These are phyloP conservation scores for Panthera uncia DNA, from an alignment of 2,113 vertebrate species.

Conservation along the genomic window DNA sequence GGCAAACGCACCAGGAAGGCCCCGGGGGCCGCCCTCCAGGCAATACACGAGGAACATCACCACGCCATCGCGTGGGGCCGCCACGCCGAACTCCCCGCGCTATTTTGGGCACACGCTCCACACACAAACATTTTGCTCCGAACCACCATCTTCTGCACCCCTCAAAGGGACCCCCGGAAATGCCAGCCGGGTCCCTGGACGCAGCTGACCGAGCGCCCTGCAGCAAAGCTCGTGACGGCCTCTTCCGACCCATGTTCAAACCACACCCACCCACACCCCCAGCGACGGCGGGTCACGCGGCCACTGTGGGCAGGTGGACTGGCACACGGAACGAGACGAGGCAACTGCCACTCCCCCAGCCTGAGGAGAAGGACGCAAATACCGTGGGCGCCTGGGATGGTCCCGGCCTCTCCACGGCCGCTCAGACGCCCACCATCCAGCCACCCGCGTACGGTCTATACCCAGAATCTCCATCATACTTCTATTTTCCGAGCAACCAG, in stretches of 20 bases:
- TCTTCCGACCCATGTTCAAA: background rate
- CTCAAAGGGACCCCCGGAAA: background rate
- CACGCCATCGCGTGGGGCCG: background rate
- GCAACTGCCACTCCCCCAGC: fast-evolving
- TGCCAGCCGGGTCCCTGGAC: fast-evolving
- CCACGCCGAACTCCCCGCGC: background rate
- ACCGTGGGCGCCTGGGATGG: too few species aligned
- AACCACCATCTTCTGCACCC: fast-evolving
- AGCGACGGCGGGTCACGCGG: fast-evolving
- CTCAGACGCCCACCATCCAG: background rate
- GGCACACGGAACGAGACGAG: background rate
- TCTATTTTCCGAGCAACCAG: background rate
- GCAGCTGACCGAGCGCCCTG: background rate
- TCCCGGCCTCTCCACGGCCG: background rate
- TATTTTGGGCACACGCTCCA: fast-evolving
- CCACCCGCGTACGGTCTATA: fast-evolving
- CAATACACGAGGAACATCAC: background rate
- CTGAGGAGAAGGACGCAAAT: background rate
- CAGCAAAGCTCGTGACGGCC: background rate
- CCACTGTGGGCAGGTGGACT: fast-evolving
- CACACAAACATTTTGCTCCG: background rate
- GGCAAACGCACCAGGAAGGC: fast-evolving
- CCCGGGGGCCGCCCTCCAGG: background rate
- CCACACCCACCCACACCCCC: background rate
- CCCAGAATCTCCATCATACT: background rate